Conservation (phyloP, 2,888 invertebrate species). For the Athrips mouffetella region DNA sequence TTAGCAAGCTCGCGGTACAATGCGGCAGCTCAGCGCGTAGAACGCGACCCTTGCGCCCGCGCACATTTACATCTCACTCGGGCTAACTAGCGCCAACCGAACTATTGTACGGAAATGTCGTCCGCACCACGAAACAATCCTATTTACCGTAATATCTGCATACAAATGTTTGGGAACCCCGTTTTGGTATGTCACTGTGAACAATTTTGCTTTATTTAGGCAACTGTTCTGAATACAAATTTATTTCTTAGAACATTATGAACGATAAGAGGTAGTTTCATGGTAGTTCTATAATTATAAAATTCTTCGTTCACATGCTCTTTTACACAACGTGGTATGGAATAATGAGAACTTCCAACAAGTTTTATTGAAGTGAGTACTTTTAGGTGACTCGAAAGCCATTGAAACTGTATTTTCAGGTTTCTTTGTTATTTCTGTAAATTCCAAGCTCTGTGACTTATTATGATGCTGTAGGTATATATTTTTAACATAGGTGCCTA, state of each 20-base stretch:
- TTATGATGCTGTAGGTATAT: no score
- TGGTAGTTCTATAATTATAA: no score
- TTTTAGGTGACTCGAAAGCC: no score
- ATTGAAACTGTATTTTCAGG: no score
- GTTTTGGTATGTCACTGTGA: slow-evolving; percentile 35
- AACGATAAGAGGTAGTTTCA: not conserved
- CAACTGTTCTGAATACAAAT: slow-evolving; percentile 10
- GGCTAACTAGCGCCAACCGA: slow-evolving; percentile 54
- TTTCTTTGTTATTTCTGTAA: no score
- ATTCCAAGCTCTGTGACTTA: no score
- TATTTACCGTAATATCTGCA: slow-evolving; percentile 65
- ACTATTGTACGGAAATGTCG: slow-evolving; percentile 73
- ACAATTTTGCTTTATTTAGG: slow-evolving; percentile 17
- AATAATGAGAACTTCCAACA: no score
- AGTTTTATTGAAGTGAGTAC: no score
- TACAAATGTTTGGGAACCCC: slow-evolving; percentile 62
- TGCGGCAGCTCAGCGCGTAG: slow-evolving; percentile 39
- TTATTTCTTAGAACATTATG: not conserved
- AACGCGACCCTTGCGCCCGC: slow-evolving; percentile 42
- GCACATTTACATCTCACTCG: slow-evolving; percentile 55
- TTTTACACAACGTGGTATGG: no score
- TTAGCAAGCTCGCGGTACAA: slow-evolving; percentile 31
- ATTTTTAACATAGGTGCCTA: no score
- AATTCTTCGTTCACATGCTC: no score
- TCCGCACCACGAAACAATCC: slow-evolving; percentile 66